phyloP scores from a whole-genome alignment of 2,888 invertebrate genomes.

The Eupithecia dodoneata region DNA sequence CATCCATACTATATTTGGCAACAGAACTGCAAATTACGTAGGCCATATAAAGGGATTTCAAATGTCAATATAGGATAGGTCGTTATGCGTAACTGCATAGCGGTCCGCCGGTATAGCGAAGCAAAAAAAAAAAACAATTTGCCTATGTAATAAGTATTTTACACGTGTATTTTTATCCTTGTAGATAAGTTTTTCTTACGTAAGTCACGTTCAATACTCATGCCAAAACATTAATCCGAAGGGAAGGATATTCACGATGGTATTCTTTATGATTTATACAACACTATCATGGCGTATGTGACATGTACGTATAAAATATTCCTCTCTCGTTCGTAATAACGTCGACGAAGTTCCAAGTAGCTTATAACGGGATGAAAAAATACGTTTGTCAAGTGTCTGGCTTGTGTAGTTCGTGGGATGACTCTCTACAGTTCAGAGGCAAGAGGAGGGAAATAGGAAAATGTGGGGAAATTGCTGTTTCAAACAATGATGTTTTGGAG shows the following conservation, averaged over 20 bases:
- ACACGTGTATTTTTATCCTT: background rate
- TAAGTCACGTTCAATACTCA: background rate
- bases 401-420: background rate
- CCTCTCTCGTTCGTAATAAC: slow-evolving; percentile 13
- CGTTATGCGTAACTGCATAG: too few relatives aligned
- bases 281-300: background rate
- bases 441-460: background rate
- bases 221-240: background rate
- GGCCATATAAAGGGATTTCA: too few relatives aligned
- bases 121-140: too few relatives aligned
- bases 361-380: slow-evolving; percentile 7
- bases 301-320: slow-evolving; percentile 7
- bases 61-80: too few relatives aligned
- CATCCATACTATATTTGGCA: too few relatives aligned
- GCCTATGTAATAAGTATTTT: too few relatives aligned
- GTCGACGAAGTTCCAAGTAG: slow-evolving; percentile 2
- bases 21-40: too few relatives aligned
- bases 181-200: background rate
- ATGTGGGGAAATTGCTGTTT: background rate
- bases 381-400: background rate
- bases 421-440: background rate
- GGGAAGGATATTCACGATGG: background rate
- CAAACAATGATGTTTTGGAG: background rate
- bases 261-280: background rate
- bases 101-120: too few relatives aligned